A percentile compares a stretch with the other conserved stretches of the same genome.
Evolutionary conservation across 2,113 vertebrate species (phyloP).

Genomic region (Xyrauchen texanus): DNA sequence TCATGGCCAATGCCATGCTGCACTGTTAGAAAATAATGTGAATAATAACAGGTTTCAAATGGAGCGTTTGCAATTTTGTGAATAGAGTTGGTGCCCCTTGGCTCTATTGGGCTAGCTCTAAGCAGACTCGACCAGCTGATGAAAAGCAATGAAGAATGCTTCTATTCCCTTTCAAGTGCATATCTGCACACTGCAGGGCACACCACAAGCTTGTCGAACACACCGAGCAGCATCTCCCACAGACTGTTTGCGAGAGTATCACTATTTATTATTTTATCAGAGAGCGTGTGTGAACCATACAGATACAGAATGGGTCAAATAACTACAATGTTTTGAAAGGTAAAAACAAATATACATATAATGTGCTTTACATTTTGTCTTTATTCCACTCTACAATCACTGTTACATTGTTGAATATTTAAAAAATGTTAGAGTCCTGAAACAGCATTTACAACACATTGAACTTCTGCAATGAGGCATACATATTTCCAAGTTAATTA

Average conservation of each 20-base stretch:
- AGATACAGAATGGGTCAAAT: constrained; percentile 1
- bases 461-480: no score
- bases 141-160: constrained; percentile 21
- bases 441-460: no score
- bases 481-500: no score
- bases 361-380: background rate
- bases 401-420: no score
- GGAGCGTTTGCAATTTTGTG: constrained; percentile 4
- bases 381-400: background rate
- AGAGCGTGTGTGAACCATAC: background rate
- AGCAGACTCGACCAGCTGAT: constrained; percentile 1
- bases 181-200: constrained; percentile 13
- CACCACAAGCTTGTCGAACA: constrained; percentile 5
- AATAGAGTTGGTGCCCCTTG: constrained; percentile 7
- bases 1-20: background rate
- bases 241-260: constrained; percentile 24
- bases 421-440: no score
- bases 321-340: background rate
- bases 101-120: constrained; percentile 10
- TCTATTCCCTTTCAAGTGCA: constrained; percentile 16
- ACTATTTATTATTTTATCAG: background rate
- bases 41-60: constrained; percentile 36
- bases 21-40: constrained; percentile 32
- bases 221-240: constrained; percentile 22
- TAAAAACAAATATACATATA: background rate